Base-by-base conservation (phyloP, 2,113 vertebrate species). In the Phrynosoma blainvillii region DNA sequence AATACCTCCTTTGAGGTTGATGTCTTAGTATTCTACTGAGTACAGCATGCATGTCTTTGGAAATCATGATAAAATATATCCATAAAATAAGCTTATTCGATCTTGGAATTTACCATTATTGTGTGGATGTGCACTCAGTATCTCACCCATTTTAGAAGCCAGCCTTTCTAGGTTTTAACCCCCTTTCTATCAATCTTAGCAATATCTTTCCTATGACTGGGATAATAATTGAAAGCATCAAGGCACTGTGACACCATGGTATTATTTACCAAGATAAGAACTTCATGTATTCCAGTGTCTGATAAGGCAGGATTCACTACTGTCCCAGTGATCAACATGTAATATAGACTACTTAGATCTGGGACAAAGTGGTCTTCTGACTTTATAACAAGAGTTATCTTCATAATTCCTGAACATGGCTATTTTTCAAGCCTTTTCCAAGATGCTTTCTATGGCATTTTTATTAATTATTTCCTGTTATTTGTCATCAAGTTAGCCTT, bases 141-240 rank as follows among this genome's bases (percentile, higher is more conserved):
- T 56, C 40, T 86, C 84, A 66, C 13, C 0, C 0, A 0, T 42
- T 89, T 77, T 0, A 1, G 83, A 30, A 62, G 2, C 21, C 36
- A 14, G 32, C 2, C 65, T 76, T 82, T 21, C 42, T 83, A 1
- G 42, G 84, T 36, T 78, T 85, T 89, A 68, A 5, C 66, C 36
- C 36, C 0, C 30, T 80, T 32, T 80, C 23, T 0, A 0, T 76
- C 11, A 47, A 73, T 79, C 82, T 59, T 42, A 2, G 18, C 40
- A 7, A 70, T 32, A 36, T 11, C 62, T 14, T 8, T 18, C 1
- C 20, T 70, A 23, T 4, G 80, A 5, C 4, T 12, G 0, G 1
- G 79, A 65, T 79, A 12, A 71, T 0, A 56, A 36, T 52, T 27
- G 82, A 76, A 76, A 5, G 66, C n/a, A 0, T 42, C 47, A 52